Percentiles rank a stretch among this genome's conserved stretches.
phyloP scores from a whole-genome alignment of 2,113 vertebrate genomes.

The Planiliza haematocheilus region DNA sequence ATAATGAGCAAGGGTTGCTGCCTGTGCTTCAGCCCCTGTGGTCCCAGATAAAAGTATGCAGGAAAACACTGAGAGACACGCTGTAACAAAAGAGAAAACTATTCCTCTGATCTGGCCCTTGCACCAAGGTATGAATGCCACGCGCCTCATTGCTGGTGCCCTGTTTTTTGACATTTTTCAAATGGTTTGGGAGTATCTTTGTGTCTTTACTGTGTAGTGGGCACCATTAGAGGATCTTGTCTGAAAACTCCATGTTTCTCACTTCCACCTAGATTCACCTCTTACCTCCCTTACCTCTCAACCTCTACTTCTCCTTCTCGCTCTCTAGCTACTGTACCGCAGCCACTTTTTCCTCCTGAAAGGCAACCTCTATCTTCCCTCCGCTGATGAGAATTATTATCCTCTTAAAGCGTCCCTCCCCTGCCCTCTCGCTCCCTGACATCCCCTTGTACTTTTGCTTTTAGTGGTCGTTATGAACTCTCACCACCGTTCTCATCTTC shows the following conservation, averaged over 20 bases:
- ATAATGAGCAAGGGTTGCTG: constrained; percentile 1
- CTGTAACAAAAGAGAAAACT: constrained; percentile 18
- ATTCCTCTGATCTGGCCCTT: constrained; percentile 17
- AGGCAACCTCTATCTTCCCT: constrained; percentile 41
- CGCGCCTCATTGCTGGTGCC: not conserved
- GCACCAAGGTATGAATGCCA: not conserved
- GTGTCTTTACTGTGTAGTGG: constrained; percentile 33
- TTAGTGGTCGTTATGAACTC: constrained; percentile 39
- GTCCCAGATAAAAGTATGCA: not conserved
- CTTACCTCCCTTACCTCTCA: constrained; percentile 30
- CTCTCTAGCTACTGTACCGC: not conserved
- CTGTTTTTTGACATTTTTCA: constrained; percentile 13
- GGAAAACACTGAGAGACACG: not conserved
- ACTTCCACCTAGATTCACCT: constrained; percentile 53
- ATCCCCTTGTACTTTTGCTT: constrained; percentile 45
- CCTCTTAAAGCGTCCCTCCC: constrained; percentile 43
- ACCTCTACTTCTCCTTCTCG: constrained; percentile 23
- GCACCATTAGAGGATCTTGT: constrained; percentile 41
- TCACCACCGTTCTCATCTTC: constrained; percentile 2
- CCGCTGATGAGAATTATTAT: constrained; percentile 63
- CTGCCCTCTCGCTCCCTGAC: constrained; percentile 21
- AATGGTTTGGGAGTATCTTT: constrained; percentile 17
- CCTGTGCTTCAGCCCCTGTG: not conserved
- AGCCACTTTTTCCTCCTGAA: constrained; percentile 9
- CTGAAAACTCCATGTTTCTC: constrained; percentile 5